A percentile compares a stretch with the other conserved stretches of the same genome.
phyloP scores from a whole-genome alignment of 2,797 vertebrate species.

The Borostomias antarcticus region DNA sequence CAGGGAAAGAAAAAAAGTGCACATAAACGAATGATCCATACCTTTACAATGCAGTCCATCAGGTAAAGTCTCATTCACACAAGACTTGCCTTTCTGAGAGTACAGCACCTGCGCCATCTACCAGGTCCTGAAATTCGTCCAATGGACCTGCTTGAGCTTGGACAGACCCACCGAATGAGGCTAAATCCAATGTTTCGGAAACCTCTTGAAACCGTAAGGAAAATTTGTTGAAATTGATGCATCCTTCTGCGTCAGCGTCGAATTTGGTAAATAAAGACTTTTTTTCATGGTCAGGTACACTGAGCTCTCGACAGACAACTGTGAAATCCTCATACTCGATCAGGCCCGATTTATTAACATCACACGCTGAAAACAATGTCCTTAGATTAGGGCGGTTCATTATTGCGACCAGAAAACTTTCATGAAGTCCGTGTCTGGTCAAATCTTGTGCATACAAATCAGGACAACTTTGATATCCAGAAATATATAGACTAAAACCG shows the following conservation, averaged over 20 bases:
- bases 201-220: conserved; percentile 76
- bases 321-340: conserved; percentile 78
- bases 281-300: conserved; percentile 65
- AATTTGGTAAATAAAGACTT: conserved; percentile 71
- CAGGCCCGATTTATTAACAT: conserved; percentile 73
- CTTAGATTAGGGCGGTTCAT: conserved; percentile 58
- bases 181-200: conserved; percentile 65
- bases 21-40: background rate
- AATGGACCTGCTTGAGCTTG: conserved; percentile 35
- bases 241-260: conserved; percentile 69
- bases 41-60: background rate
- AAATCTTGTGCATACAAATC: background rate
- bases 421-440: background rate
- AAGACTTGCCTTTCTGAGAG: conserved; percentile 64
- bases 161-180: conserved; percentile 46
- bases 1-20: conserved; percentile 5
- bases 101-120: conserved; percentile 55
- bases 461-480: background rate
- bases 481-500: background rate
- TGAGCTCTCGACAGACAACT: conserved; percentile 72
- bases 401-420: background rate
- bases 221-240: conserved; percentile 76
- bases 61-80: too few species aligned
- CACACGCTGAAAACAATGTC: conserved; percentile 69
- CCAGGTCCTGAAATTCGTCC: conserved; percentile 67